Percentiles rank a stretch among this genome's conserved stretches.
These are phyloP conservation scores for Archips crataeganus DNA, from an alignment of 2,888 invertebrate species.

Conservation along the genomic window DNA sequence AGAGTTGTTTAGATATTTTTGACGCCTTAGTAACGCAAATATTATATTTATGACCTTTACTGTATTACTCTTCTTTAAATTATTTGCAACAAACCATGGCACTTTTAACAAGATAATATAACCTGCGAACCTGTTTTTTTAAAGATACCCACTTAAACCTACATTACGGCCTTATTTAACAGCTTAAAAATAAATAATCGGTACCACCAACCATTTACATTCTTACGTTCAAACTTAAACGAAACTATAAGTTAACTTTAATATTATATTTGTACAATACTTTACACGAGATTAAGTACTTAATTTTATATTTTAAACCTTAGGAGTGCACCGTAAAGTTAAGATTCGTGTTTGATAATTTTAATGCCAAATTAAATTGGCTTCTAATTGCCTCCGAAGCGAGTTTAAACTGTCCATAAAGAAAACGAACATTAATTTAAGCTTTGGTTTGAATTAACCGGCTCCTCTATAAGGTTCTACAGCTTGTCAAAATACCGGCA, in stretches of 20 bases:
- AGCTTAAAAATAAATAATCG: constrained; percentile 10
- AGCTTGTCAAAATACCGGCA: background rate
- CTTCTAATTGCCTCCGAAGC: background rate
- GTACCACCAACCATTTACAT: background rate
- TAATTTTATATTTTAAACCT: background rate
- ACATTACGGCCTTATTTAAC: background rate
- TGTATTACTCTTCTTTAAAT: too few species aligned
- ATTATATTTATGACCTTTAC: too few species aligned
- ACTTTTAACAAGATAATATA: background rate
- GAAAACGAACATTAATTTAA: background rate
- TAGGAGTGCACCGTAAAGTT: background rate
- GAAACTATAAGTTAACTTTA: constrained; percentile 14
- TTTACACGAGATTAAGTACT: background rate
- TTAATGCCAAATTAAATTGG: constrained; percentile 5
- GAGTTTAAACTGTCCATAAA: constrained; percentile 12
- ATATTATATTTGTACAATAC: constrained; percentile 5
- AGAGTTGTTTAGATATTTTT: too few species aligned
- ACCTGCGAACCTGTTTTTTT: constrained; percentile 25
- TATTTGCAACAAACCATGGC: too few species aligned
- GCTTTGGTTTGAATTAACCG: background rate
- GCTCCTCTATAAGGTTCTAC: background rate
- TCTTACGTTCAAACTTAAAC: background rate
- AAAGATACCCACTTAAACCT: background rate
- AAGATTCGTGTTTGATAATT: background rate
- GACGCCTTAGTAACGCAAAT: too few species aligned